Evolutionary conservation across 2,113 vertebrate genomes (phyloP).

Genomic region (Phocoena phocoena): DNA sequence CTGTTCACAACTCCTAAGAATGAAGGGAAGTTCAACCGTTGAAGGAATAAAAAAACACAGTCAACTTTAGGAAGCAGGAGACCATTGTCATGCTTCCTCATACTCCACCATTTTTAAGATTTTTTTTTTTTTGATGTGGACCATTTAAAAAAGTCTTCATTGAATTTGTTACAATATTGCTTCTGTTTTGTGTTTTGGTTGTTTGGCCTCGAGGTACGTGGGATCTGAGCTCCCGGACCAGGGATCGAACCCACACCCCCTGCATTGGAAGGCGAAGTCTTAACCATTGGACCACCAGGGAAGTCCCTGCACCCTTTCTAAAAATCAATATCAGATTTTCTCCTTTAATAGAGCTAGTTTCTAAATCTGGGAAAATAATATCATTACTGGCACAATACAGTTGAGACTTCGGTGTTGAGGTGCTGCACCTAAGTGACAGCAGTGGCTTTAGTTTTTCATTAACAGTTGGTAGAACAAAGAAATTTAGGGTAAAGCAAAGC

Average conservation of each 20-base stretch:
- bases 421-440: too few species aligned
- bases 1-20: conserved; percentile 91
- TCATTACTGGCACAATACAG: not conserved
- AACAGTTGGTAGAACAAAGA: not conserved
- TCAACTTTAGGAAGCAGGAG: not conserved
- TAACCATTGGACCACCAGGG: too few species aligned
- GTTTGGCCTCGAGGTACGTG: too few species aligned
- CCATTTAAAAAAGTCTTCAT: too few species aligned
- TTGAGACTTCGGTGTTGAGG: not conserved
- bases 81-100: not conserved
- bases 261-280: too few species aligned
- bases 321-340: not conserved
- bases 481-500: not conserved
- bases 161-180: too few species aligned
- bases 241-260: too few species aligned
- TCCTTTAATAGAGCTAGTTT: not conserved
- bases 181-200: too few species aligned
- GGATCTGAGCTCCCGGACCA: too few species aligned
- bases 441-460: not conserved
- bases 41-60: not conserved
- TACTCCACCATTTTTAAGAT: too few species aligned
- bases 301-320: not conserved
- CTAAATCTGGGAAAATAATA: not conserved
- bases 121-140: too few species aligned
- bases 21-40: not conserved